These are phyloP conservation scores for Pherbina coryleti DNA, from an alignment of 2,888 invertebrate genomes.

Conservation along the genomic window DNA sequence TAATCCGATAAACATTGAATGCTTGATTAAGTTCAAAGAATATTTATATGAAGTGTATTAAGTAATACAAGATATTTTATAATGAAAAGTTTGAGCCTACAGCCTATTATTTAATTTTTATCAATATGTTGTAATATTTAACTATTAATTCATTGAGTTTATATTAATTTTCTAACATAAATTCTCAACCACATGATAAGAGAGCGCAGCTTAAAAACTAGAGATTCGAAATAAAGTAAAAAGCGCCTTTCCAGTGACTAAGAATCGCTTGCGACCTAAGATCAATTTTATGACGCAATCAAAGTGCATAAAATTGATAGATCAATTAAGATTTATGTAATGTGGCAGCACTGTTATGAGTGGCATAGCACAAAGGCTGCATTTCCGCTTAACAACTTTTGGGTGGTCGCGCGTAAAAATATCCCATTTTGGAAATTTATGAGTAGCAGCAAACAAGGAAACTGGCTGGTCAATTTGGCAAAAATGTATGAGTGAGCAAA, in stretches of 20 bases:
- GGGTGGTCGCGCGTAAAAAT: conserved; percentile 12
- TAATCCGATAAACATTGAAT: too few species aligned
- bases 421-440: conserved; percentile 14
- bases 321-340: conserved; percentile 31
- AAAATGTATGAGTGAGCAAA: background rate
- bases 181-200: too few species aligned
- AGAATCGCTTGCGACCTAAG: background rate
- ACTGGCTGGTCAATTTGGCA: conserved; percentile 8
- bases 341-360: background rate
- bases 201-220: background rate
- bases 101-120: background rate
- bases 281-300: conserved; percentile 13
- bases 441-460: background rate
- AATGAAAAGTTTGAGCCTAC: too few species aligned
- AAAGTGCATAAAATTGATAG: conserved; percentile 5
- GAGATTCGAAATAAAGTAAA: background rate
- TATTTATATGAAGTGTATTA: too few species aligned
- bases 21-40: too few species aligned
- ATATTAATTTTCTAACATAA: too few species aligned
- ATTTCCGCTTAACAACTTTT: background rate
- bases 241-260: background rate
- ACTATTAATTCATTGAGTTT: too few species aligned
- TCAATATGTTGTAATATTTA: too few species aligned
- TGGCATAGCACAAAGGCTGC: background rate
- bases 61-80: too few species aligned